Base-by-base conservation (phyloP, 1,140 invertebrate species). In the Dolichoris vasculosae region DNA sequence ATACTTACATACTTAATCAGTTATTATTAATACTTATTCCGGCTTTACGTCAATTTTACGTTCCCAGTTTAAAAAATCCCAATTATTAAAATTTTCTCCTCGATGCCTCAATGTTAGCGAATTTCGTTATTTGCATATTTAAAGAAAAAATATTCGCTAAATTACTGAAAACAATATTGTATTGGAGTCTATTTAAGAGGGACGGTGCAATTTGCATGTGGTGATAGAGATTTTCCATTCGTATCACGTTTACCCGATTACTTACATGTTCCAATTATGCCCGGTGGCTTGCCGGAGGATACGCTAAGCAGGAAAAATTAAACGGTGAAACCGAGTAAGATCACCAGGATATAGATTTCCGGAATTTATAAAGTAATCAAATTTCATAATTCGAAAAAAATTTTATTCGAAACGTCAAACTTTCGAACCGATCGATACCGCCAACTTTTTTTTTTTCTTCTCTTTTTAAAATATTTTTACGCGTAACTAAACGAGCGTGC, bases 181-280 rank as follows among this genome's bases (percentile, higher is more conserved):
- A 23, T 43, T 20, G 0, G 23, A 38, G 20, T 73, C 35, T 43
- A 43, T 43, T 73, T 73, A 73, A 73, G 17, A 73, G 15, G 23
- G 0, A 40, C 38, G 9, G 38, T 43, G 26, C 43, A 73, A 43
- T 73, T 73, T 73, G 69, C 69, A 73, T 73, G 40, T 43, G 38
- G 38, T 73, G 38, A 76, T 51, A 76, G n/a, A 23, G 75, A 59
- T 79, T 63, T 63, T 79, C 15, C 55, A 79, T 63, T 79, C 77
- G n/a, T 79, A 79, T 79, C 77, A 51, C 48, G 77, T 79, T 63
- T 59, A n/a, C 20, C 20, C 48, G 51, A 79, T 79, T 79, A 79
- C 77, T 76, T 76, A 51, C 43, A 0, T 8, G 46, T 17, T 63
- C 51, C 35, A 79, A 79, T 79, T 79, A 79, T 51, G 30, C 6